Evolutionary conservation across 2,888 invertebrate genomes (phyloP).

Genomic region (Lobophora halterata): DNA sequence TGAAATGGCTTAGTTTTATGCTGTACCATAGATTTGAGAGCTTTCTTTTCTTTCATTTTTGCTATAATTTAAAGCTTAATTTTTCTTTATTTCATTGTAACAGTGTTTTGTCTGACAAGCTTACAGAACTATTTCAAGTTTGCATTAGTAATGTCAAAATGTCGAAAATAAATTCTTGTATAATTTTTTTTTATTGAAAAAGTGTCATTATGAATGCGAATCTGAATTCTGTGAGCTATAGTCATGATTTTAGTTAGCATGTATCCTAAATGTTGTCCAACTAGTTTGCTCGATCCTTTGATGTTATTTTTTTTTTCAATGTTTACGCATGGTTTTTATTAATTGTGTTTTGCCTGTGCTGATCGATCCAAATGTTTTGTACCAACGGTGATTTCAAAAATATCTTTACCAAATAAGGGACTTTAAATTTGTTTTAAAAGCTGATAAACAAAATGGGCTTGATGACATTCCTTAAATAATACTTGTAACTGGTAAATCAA

Average conservation of each 20-base stretch:
- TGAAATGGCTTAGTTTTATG: constrained; percentile 64
- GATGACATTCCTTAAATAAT: no score
- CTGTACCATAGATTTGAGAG: constrained; percentile 74
- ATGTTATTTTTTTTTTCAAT: constrained; percentile 47
- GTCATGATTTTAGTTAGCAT: constrained; percentile 60
- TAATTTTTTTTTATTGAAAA: no score
- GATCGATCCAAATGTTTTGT: constrained; percentile 43
- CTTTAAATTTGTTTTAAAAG: no score
- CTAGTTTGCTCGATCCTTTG: constrained; percentile 65
- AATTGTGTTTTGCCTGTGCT: constrained; percentile 65
- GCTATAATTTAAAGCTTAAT: constrained; percentile 67
- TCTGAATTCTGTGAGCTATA: constrained; percentile 33
- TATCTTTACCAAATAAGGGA: neutral
- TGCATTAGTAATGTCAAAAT: constrained; percentile 8
- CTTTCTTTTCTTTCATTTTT: constrained; percentile 66
- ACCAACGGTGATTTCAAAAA: constrained; percentile 2
- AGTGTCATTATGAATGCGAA: neutral
- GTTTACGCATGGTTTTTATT: constrained; percentile 61
- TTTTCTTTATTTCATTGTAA: constrained; percentile 66
- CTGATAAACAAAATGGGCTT: no score
- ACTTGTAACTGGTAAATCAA: neutral
- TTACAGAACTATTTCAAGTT: constrained; percentile 36
- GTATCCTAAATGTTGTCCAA: constrained; percentile 59
- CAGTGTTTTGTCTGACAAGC: constrained; percentile 44
- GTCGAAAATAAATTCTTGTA: no score